Conservation (phyloP, 64 coral and sea anemone genomes). For the Stichodactyla helianthus region DNA sequence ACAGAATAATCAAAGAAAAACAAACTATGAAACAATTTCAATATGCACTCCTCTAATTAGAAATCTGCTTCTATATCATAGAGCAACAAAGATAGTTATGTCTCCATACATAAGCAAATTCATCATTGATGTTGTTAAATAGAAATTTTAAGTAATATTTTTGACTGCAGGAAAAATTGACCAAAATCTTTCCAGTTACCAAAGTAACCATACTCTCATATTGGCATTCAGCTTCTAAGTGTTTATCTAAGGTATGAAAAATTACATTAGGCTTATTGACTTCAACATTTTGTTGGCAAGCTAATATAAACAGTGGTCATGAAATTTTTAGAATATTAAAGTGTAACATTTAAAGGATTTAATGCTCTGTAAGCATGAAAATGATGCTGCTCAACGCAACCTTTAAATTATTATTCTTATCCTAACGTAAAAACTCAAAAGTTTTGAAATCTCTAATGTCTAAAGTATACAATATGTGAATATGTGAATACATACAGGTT, state of each 20-base stretch:
- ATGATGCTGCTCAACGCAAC: background rate
- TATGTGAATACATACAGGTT: background rate
- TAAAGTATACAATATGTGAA: background rate
- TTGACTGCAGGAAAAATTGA: too few species aligned
- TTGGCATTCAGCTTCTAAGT: background rate
- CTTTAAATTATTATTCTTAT: background rate
- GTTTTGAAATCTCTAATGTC: background rate
- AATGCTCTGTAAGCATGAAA: background rate
- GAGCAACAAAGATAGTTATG: too few species aligned
- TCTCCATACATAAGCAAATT: too few species aligned
- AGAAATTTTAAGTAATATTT: too few species aligned
- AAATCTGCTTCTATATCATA: too few species aligned
- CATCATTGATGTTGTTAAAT: too few species aligned
- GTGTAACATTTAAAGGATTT: background rate
- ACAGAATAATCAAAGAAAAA: background rate
- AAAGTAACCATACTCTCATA: background rate
- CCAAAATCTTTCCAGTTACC: background rate
- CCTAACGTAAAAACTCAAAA: background rate
- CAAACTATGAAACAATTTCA: too few species aligned
- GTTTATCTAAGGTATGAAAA: too few species aligned
- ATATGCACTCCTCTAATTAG: too few species aligned
- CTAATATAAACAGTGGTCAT: background rate
- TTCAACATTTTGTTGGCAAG: slow-evolving; percentile 7
- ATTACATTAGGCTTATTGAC: background rate
- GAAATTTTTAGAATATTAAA: background rate